Evolutionary conservation across 2,113 vertebrate genomes (phyloP).

Genomic region (Hippocampus mohnikei): DNA sequence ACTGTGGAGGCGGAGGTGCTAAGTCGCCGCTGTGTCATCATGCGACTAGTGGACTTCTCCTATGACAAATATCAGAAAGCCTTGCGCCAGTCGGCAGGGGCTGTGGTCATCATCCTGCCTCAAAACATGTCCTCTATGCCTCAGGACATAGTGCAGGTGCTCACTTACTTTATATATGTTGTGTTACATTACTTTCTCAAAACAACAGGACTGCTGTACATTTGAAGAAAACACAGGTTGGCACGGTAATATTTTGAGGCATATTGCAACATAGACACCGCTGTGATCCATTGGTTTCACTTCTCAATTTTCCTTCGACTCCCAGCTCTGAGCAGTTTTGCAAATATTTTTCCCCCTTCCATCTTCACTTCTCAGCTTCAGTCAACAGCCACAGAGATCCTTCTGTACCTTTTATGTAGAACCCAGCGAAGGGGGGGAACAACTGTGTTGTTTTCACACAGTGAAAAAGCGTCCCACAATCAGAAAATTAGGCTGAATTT

Average conservation of each 20-base stretch:
- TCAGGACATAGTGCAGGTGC: slow-evolving; percentile 91
- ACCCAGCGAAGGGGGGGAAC: too few species aligned
- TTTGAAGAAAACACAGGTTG: neutral
- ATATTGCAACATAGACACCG: neutral
- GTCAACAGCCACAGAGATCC: too few species aligned
- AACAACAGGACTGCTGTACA: neutral
- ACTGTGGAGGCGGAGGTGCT: slow-evolving; percentile 90
- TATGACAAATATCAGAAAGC: slow-evolving; percentile 95
- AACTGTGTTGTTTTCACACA: too few species aligned
- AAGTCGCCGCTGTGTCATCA: slow-evolving; percentile 94
- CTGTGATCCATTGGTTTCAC: neutral
- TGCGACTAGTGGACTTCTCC: slow-evolving; percentile 91
- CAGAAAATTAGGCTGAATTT: too few species aligned
- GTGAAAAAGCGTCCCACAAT: too few species aligned
- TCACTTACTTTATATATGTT: neutral
- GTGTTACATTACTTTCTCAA: neutral
- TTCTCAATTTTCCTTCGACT: neutral
- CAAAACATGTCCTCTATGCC: slow-evolving; percentile 88
- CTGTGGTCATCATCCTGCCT: slow-evolving; percentile 93
- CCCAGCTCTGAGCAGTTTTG: neutral
- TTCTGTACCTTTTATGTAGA: too few species aligned
- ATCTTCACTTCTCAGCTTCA: too few species aligned
- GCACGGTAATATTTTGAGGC: neutral
- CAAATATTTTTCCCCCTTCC: neutral
- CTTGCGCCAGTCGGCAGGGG: slow-evolving; percentile 89